phyloP scores from a whole-genome alignment of 2,888 invertebrate species.

The Pandemis corylana region DNA sequence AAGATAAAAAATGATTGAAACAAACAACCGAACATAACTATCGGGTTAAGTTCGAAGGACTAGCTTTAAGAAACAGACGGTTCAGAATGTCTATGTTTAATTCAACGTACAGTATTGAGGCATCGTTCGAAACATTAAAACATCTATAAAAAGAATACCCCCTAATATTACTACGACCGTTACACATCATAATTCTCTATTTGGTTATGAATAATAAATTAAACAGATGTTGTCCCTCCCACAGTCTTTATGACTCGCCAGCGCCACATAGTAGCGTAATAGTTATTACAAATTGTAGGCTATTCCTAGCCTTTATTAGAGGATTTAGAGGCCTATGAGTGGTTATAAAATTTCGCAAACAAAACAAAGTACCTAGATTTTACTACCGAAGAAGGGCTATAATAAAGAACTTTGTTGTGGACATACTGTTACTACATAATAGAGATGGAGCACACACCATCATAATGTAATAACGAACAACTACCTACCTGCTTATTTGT shows the following conservation, averaged over 20 bases:
- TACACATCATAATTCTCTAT: conserved; percentile 49
- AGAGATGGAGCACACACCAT: background rate
- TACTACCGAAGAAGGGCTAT: background rate
- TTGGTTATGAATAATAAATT: conserved; percentile 52
- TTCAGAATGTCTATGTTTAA: background rate
- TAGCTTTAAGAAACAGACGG: background rate
- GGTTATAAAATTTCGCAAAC: conserved; percentile 5
- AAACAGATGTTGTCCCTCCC: conserved; percentile 65
- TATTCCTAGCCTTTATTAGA: conserved; percentile 26
- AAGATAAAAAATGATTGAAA: background rate
- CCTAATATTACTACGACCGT: conserved; percentile 52
- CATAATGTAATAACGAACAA: background rate
- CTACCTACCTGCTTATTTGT: background rate
- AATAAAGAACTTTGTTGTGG: background rate
- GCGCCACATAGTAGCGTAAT: conserved; percentile 18
- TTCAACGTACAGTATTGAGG: background rate
- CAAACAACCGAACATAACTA: background rate
- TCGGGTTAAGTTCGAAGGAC: background rate
- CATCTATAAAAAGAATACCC: conserved; percentile 43
- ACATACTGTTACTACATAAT: background rate
- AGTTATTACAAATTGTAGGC: conserved; percentile 23
- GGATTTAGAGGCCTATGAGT: conserved; percentile 6
- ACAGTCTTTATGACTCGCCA: conserved; percentile 45
- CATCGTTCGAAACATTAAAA: conserved; percentile 17
- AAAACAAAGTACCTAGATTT: background rate